Conservation (phyloP, 1,140 invertebrate species). For the Harlomillsia oculata region DNA sequence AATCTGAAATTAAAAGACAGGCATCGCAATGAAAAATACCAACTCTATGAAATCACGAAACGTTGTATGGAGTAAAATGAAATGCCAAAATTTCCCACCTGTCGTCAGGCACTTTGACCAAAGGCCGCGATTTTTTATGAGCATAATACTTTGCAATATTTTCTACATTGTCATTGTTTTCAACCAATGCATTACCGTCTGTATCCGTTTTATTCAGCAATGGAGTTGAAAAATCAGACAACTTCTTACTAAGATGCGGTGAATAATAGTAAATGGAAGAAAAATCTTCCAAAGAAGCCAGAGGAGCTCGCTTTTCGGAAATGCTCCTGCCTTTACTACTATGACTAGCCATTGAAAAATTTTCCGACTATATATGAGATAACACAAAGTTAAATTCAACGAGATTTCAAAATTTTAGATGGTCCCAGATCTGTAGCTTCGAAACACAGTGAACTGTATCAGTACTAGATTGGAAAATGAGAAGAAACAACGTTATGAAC, state of each 20-base stretch:
- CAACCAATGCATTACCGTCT: conserved; percentile 25
- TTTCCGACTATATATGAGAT: neutral
- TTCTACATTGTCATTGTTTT: conserved; percentile 32
- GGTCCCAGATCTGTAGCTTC: no score
- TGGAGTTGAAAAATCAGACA: conserved; percentile 27
- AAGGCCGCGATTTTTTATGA: conserved; percentile 28
- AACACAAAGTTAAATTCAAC: no score
- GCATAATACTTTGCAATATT: conserved; percentile 34
- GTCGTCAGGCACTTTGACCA: conserved; percentile 32
- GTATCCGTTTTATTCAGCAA: conserved; percentile 15
- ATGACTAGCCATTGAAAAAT: neutral
- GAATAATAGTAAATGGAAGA: conserved; percentile 33
- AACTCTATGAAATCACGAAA: neutral
- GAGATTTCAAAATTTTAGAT: no score
- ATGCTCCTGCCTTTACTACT: conserved; percentile 1
- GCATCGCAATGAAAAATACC: neutral
- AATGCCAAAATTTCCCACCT: conserved; percentile 26
- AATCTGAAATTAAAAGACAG: conserved; percentile 47
- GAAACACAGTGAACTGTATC: no score
- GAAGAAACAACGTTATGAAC: no score
- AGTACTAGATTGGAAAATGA: no score
- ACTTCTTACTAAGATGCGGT: conserved; percentile 25
- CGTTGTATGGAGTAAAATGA: neutral
- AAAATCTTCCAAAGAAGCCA: conserved; percentile 35
- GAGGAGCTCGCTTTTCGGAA: conserved; percentile 24